A percentile compares a stretch with the other conserved stretches of the same genome.
phyloP scores from a whole-genome alignment of 2,113 vertebrate species.

The Elaphurus davidianus region DNA sequence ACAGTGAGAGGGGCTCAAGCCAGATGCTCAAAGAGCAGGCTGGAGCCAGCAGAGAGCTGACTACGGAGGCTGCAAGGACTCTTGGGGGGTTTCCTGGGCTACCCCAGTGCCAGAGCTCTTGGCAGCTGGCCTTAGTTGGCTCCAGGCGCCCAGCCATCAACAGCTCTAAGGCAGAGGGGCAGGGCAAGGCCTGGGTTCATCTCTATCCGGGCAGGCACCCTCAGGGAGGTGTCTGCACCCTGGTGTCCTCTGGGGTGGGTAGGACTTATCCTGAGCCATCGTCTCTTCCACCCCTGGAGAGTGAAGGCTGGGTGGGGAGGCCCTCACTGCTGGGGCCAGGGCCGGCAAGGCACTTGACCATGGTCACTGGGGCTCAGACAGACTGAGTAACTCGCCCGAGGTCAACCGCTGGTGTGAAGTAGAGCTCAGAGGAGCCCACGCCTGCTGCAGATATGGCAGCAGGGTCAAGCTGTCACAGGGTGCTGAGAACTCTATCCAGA shows the following conservation, averaged over 20 bases:
- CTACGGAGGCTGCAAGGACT: accelerated
- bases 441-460: neutral
- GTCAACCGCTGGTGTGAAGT: neutral
- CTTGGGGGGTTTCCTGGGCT: neutral
- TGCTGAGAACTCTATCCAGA: neutral
- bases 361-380: neutral
- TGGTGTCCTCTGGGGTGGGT: neutral
- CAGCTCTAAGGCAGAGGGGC: neutral
- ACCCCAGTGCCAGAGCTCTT: neutral
- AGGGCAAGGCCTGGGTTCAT: accelerated
- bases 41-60: neutral
- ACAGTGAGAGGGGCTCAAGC: neutral
- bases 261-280: neutral
- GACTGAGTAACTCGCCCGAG: neutral
- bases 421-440: neutral
- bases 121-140: neutral
- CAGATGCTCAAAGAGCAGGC: neutral
- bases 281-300: neutral
- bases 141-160: neutral
- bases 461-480: neutral
- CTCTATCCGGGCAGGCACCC: neutral
- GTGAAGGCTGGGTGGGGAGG: neutral
- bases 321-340: neutral
- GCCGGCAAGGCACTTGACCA: neutral
- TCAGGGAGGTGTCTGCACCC: neutral